Evolutionary conservation across 2,888 invertebrate species (phyloP), one percentile per base, ranked within the genome.

Genomic region (Lasius fuliginosus): DNA sequence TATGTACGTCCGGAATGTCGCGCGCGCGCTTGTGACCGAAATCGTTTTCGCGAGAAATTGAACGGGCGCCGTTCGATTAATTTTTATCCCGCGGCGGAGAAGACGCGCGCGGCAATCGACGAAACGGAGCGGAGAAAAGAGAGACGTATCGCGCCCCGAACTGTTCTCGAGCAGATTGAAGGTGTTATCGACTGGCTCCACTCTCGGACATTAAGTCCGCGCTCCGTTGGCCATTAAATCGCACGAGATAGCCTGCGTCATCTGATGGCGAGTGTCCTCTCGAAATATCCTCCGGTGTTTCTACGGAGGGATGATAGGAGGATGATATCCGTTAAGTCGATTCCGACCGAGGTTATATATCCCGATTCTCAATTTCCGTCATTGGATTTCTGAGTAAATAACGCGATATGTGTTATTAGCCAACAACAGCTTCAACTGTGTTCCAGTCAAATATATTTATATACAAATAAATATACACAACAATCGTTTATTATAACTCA

Each of bases 161-260:
- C 56, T 83, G 62, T 64, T 69, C 68, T 64, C 36, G 40, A 49
- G 69, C 68, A 58, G 27, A 69, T 62, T 53, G 56, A n/a, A 64
- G 79, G 62, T 79, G 77, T 40, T 79, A 83, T 79, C 62, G 67
- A 62, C 40, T 40, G 30, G 23, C 77, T 77, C 36, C 40, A 40
- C 67, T 36, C 77, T 69, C 60, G 40, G 68, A 49, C 60, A 69
- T 77, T 68, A 77, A 77, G 62, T 83, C 27, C 36, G 40, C 74
- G 33, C 42, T 73, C 36, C 9, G 49, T 15, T 62, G 46, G 49
- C 53, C 62, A 27, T 79, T 68, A 40, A 77, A 69, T 40, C 77
- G 33, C 56, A 65, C 65, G 75, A 76, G 65, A 65, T 76, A 65
- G 27, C 49, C 49, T 53, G n/a, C 36, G 67, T 62, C 67, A 42